Evolutionary conservation across 2,797 vertebrate species (phyloP), one percentile per base, ranked within the genome.

Genomic region (Harpagifer antarcticus): DNA sequence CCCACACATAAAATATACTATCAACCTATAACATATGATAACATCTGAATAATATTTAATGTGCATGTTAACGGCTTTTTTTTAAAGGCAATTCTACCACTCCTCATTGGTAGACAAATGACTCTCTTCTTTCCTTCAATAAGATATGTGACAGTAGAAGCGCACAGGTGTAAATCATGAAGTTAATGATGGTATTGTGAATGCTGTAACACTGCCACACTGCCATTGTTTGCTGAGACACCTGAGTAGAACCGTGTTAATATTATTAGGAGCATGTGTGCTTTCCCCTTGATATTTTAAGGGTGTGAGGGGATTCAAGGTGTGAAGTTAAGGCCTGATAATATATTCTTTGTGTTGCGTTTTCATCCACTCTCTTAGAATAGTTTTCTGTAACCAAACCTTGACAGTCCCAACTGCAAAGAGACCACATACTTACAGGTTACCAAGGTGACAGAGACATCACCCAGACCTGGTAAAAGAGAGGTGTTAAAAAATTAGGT

Each of bases 391-490:
- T 4, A 55, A 69, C n/a, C 31, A 68, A 73, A 67, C 42, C 54
- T 65, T 85, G 55, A 69, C 71, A 42, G 59, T 49, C 45, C 44
- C 59, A 33, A 62, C 49, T 20, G 5, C 8, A 45, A 42, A 14
- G 50, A 10, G 15, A n/a, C 17, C 33, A 6, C 44, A 57, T 45
- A 65, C 19, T 60, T 49, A 77, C 69, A 84, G 59, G 45, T 33
- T 78, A 55, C 23, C 9, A 43, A 68, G 54, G 65, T 72, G 66
- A 84, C 20, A 56, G 66, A 55, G 17, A 68, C 17, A 27, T 71
- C 33, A 72, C 50, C 55, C 20, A 61, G 52, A 59, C 66, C 55
- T 57, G 13, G 40, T 50, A 43, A 74, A 44, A 48, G 19, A 68
- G n/a, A 70, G 12, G 68, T 79, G 76, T 70, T 67, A 31, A 69